Base-by-base conservation (phyloP, 2,888 invertebrate genomes). In the Portevinia maculata region DNA sequence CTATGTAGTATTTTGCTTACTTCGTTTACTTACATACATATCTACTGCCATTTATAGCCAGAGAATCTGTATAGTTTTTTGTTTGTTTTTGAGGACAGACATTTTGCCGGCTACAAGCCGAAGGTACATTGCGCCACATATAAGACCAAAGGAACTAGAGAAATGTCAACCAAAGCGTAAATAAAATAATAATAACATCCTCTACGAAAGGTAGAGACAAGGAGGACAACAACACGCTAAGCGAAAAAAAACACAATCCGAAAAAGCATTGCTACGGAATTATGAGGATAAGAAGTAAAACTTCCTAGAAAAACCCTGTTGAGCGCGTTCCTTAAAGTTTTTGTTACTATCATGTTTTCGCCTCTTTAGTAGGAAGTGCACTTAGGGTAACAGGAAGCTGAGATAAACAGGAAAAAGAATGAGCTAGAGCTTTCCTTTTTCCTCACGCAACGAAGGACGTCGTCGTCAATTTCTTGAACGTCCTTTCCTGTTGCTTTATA, bases 151-250 rank as follows among this genome's bases (percentile, higher is more conserved):
- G 30, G 21, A 64, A 1, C 19, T 34, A 57, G 39, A 46, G 30
- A 73, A 73, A 64, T 73, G 73, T 73, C 73, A 64, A 64, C 74
- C 65, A 50, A 57, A 65, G 74, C 74, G 74, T 74, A 65, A 65
- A 50, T 74, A 74, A 74, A 65, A 74, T 74, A 65, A 74, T 74
- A 74, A 74, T 64, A 64, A 65, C 50, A 57, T 74, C 65, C 74
- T 65, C 48, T 50, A 19, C 39, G 28, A 53, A 39, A 28, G 44
- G 15, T 21, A 30, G 15, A 64, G 15, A 48, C n/a, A 8, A 30
- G 7, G 17, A n/a, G 24, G 32, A 53, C 13, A 1, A 19, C 9
- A 19, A 19, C 3, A 19, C 1, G 2, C 3, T 1, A 1, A 44
- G 15, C n/a, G 64, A 39, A 64, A 64, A 55, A 48, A 30, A 50